Base-by-base conservation (phyloP, 2,888 invertebrate species). In the Ferdinandea cuprea region DNA sequence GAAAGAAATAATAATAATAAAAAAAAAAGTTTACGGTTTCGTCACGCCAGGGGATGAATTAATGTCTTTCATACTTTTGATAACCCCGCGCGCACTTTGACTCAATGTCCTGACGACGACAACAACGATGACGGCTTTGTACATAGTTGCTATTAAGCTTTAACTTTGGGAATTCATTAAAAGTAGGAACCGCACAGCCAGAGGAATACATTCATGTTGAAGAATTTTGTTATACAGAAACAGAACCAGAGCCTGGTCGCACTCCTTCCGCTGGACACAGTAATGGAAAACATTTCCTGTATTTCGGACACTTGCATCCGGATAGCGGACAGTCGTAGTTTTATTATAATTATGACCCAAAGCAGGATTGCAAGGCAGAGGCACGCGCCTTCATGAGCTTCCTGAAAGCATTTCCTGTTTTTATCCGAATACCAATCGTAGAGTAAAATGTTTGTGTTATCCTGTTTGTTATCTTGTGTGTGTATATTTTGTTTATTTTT, bases 31-130 rank as follows among this genome's bases (percentile, higher is more conserved):
- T 83, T 78, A 78, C 72, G 78, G 83, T 83, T 73, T 83, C 83
- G 78, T 83, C 83, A 83, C 83, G 73, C 83, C 83, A 78, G 83
- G 83, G 78, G 83, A 83, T 78, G 81, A 83, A 83, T 83, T 78
- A 83, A 83, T 83, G 81, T 72, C 54, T 68, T 78, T 58, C 66
- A 68, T 83, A 68, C 72, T 77, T 71, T 65, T 46, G 61, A 52
- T 44, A 61, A 46, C 52, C 58, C 71, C 48, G 59, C 21, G 50
- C 48, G 32, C 13, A 30, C 52, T 72, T 48, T 50, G 44, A 37
- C 56, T 44, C 56, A 63, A 44, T 69, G 65, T 76, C n/a, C n/a
- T n/a, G n/a, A n/a, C n/a, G n/a, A n/a, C n/a, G n/a, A n/a, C n/a
- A n/a, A n/a, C n/a, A n/a, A n/a, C n/a, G 59, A 65, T 52, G 65